Evolutionary conservation across 1,140 invertebrate genomes (phyloP), one percentile per base, ranked within the genome.

Genomic region (Maniola jurtina): DNA sequence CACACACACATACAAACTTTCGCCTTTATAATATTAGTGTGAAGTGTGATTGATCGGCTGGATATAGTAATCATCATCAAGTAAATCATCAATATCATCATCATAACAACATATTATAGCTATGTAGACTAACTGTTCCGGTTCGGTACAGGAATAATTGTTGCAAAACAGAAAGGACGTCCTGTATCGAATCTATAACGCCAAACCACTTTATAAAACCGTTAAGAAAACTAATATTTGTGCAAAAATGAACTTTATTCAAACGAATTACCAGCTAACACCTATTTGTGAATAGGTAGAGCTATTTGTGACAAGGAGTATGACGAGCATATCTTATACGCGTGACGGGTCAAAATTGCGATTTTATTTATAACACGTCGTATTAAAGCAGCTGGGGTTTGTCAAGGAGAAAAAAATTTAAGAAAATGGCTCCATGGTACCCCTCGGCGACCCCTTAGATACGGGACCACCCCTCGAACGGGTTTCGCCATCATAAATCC

Each of bases 341-440:
- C 79, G 80, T 87, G 87, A 89, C 87, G 84, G 86, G 86, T 88
- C 88, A 85, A 84, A 90, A 88, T 89, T 84, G 84, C 85, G 82
- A 90, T 89, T 88, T 90, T 90, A 89, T 90, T 90, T 89, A 89
- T 89, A 87, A 89, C 86, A 86, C 88, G 84, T 88, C 79, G 74
- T 86, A 80, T 81, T 84, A 83, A 83, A 84, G 73, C 88, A 90
- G 86, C 86, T 90, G 86, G 86, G 85, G 86, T 83, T 84, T 87
- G 88, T 88, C 81, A 90, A 88, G 88, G 83, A 78, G 80, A 77
- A 88, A 88, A 86, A 82, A 83, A 77, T 62, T 61, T 79, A 87
- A 86, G 81, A 87, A 85, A 88, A 83, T 76, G 76, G 79, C 75
- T 80, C 75, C 62, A 55, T 36, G 73, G 77, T 72, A 56, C 76